Percentiles rank a stretch among this genome's conserved stretches.
Conservation (phyloP, 2,797 vertebrate genomes). For the Calcarius lapponicus region DNA sequence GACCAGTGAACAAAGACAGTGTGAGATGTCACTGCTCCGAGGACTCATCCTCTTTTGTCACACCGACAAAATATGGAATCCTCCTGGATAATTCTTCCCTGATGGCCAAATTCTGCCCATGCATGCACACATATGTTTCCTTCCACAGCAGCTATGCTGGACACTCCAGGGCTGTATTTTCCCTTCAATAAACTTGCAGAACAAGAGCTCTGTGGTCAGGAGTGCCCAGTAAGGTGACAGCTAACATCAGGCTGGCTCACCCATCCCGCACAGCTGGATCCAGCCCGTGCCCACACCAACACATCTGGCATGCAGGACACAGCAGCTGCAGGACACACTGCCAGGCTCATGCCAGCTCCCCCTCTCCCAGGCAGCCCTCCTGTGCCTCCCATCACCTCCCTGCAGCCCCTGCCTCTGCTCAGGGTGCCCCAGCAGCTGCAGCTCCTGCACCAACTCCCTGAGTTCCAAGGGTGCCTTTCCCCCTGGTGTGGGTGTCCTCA, state of each 20-base stretch:
- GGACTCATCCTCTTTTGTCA: background rate
- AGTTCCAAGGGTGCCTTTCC: background rate
- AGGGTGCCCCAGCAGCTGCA: background rate
- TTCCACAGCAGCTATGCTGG: background rate
- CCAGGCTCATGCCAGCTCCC: background rate
- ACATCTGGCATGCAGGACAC: rapidly evolving
- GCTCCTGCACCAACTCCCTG: background rate
- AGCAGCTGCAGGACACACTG: background rate
- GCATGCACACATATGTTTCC: rapidly evolving
- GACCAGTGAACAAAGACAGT: background rate
- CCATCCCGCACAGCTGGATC: background rate
- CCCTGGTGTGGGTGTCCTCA: background rate
- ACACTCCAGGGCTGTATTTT: background rate
- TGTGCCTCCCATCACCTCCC: background rate
- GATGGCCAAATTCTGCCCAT: background rate
- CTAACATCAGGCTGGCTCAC: background rate
- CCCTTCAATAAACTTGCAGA: background rate
- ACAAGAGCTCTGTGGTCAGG: background rate
- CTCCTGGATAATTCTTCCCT: background rate
- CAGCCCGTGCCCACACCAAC: rapidly evolving
- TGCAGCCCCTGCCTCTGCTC: background rate
- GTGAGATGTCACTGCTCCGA: background rate
- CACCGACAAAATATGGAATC: background rate
- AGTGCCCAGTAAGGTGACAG: background rate
- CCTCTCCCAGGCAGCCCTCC: background rate